Base-by-base conservation (phyloP, 2,113 vertebrate species). In the Tricholaema leucomelas region DNA sequence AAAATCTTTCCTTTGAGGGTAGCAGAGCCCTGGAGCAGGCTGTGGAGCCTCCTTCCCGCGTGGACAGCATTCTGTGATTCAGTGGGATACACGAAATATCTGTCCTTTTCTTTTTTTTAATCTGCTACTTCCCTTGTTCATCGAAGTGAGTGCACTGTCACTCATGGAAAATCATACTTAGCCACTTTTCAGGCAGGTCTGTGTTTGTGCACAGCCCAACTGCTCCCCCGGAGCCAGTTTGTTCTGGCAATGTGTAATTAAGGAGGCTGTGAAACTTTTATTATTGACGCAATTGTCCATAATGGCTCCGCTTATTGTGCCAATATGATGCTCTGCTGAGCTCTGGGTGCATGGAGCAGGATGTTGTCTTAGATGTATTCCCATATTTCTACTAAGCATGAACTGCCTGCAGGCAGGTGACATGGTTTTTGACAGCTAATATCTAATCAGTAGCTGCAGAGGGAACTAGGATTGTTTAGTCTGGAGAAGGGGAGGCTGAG, bases 111-210 rank as follows among this genome's bases (percentile, higher is more conserved):
- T 8, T 46, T 15, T 17, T 6, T 2, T 2, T 38, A 6, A 9
- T 33, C 23, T 33, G 27, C 15, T 48, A 12, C 48, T 48, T 48
- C 20, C 19, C 50, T 61, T 90, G 79, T 80, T 31, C 83, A 86
- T 81, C 50, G 36, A 72, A 65, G 24, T 23, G 8, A 12, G 76
- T 42, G 16, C 28, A 55, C 16, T 0, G 0, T 55, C 83, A 19
- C 18, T 19, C 77, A 70, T 1, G 13, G 55, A 76, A 93, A 93
- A 88, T 93, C 78, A 82, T 66, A 93, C 79, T 80, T 94, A 91
- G 74, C 40, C 86, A 77, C 71, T 84, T 77, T 58, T 72, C 66
- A 35, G 69, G 24, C 85, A 77, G 64, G 24, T 15, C 1, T 25
- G 23, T 55, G 56, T 76, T 83, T 82, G 61, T 52, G 55, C 65